Base-by-base conservation (phyloP, 2,888 invertebrate species). In the Hemicrepidius hirtus region DNA sequence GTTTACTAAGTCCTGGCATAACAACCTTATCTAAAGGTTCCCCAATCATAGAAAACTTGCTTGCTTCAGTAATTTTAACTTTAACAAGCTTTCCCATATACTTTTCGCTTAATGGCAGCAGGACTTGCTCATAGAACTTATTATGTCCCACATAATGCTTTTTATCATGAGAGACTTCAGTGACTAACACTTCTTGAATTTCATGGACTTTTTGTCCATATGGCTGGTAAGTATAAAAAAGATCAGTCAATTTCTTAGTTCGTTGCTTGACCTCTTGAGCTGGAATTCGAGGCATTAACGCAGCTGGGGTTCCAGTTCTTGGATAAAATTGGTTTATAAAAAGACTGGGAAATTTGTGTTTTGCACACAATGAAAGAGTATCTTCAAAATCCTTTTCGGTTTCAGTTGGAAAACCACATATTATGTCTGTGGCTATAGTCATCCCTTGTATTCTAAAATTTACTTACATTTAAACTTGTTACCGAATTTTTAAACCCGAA, bases 311-410 rank as follows among this genome's bases (percentile, higher is more conserved):
- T 1, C 98, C 98, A 0, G 98, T 97, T 13, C 99, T 87, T 0
- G 99, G 96, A 82, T 95, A 99, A 88, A 97, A 99, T 88, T 99
- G 99, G 88, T 99, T 99, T 82, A 99, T 99, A 86, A 98, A 99
- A 5, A 99, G 89, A 80, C 95, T 94, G 0, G 98, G 96, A 86
- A 99, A 99, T 79, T 92, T 91, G 85, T 98, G 95, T 83, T 95
- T 92, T 75, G 88, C 87, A 78, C 99, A 97, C 0, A 99, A 88
- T 0, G 88, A 84, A 89, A 98, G 87, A 0, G 98, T 98, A 75
- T 96, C 93, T 57, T 94, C 91, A 86, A 99, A 99, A 86, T 99
- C 96, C 10, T 87, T 85, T 53, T 93, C 94, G 0, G 96, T 97
- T 88, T 99, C 99, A 0, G 97, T 97, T 0, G 99, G 99, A 87